Conservation (phyloP, 2,113 vertebrate species). For the Mohoua ochrocephala region DNA sequence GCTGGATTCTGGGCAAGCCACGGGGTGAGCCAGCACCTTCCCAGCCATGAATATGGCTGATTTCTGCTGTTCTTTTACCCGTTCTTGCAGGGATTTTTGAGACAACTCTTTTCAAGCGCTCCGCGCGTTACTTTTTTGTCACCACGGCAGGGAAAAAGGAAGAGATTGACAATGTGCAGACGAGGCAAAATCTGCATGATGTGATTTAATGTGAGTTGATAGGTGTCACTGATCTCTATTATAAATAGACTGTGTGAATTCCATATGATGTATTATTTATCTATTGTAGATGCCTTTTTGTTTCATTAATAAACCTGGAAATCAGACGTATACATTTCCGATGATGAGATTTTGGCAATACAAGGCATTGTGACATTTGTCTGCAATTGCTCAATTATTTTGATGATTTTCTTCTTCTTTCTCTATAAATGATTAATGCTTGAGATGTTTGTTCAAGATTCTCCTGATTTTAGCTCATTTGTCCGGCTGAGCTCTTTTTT, state of each 20-base stretch:
- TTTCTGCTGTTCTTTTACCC: background rate
- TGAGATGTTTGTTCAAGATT: slow-evolving; percentile 67
- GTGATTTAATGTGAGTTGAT: slow-evolving; percentile 72
- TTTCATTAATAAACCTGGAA: slow-evolving; percentile 74
- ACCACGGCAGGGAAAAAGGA: slow-evolving; percentile 29
- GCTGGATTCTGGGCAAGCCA: background rate
- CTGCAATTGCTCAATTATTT: slow-evolving; percentile 69
- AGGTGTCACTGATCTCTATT: slow-evolving; percentile 74
- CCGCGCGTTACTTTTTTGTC: background rate
- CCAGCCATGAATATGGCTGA: background rate
- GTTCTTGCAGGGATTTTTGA: background rate
- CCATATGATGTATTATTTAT: slow-evolving; percentile 77
- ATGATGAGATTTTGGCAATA: slow-evolving; percentile 49
- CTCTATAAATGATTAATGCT: slow-evolving; percentile 71
- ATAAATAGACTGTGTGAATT: slow-evolving; percentile 60
- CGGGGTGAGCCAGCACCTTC: background rate
- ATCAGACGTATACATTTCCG: slow-evolving; percentile 52
- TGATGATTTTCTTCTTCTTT: slow-evolving; percentile 53
- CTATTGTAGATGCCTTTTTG: slow-evolving; percentile 68
- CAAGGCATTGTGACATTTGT: slow-evolving; percentile 58
- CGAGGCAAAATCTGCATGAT: slow-evolving; percentile 61
- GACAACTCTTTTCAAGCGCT: background rate
- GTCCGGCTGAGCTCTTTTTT: slow-evolving; percentile 64
- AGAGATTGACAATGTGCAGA: slow-evolving; percentile 70
- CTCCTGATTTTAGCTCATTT: slow-evolving; percentile 63